Base-by-base conservation (phyloP, 2,797 vertebrate species). In the Sandelia bainsii region DNA sequence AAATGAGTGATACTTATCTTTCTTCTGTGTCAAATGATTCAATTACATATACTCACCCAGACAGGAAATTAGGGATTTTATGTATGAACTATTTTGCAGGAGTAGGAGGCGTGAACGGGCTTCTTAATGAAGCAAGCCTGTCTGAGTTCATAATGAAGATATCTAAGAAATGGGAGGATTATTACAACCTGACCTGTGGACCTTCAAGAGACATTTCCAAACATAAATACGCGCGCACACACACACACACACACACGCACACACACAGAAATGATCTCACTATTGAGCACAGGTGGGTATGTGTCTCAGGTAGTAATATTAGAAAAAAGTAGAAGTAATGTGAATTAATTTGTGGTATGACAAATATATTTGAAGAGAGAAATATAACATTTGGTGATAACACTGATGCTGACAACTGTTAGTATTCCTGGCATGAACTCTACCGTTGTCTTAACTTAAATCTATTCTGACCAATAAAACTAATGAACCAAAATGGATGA, bases 31-130 rank as follows among this genome's bases (percentile, higher is more conserved):
- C 85, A 91, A 93, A 92, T 90, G 78, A 92, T 92, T 92, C 89
- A 88, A 92, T 93, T 93, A 91, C 84, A 86, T 84, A 74, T 88
- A 86, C 89, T 92, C 87, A 89, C 83, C 83, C 88, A 82, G 86
- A 91, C 91, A 92, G 93, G 92, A 93, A 93, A 93, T 92, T 80
- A 88, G 90, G 84, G 82, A 91, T 91, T 92, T 93, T 89, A 90
- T 85, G 90, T 93, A 89, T 91, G 87, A 91, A 89, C 89, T 87
- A 87, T 92, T 91, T 92, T 89, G 75, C 83, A 70, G 69, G 58
- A 73, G 61, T 62, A 73, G 71, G 69, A 87, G 71, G 85, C 82
- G 57, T 90, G 88, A 87, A 84, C 75, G 29, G 86, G 79, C 81
- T 81, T 82, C 80, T 75, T 90, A 90, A 93, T 93, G 90, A 93